These are phyloP conservation scores for Proterorhinus semilunaris DNA, from an alignment of 2,113 vertebrate genomes.

Conservation along the genomic window DNA sequence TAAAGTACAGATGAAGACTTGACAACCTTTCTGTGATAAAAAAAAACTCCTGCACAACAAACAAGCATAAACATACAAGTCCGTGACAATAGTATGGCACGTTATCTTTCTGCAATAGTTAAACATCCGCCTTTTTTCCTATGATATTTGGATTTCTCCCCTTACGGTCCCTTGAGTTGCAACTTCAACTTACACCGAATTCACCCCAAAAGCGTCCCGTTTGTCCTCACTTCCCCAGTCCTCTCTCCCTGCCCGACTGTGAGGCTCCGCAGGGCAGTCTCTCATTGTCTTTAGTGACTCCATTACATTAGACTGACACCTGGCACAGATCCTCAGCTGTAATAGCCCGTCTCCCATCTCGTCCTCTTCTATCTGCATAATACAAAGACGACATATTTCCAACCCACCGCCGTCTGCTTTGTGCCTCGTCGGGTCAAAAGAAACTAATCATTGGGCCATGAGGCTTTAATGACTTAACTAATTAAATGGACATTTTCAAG, in stretches of 20 bases:
- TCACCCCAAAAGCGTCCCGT: conserved; percentile 21
- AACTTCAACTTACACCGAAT: conserved; percentile 8
- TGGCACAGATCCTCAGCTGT: conserved; percentile 50
- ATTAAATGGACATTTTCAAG: conserved; percentile 51
- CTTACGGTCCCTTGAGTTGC: conserved; percentile 5
- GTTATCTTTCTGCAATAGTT: neutral
- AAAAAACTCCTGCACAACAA: too few relatives aligned
- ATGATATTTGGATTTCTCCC: neutral
- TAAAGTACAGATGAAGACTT: too few relatives aligned
- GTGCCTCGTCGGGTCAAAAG: conserved; percentile 15
- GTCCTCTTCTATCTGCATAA: conserved; percentile 52
- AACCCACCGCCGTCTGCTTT: conserved; percentile 24
- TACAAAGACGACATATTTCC: conserved; percentile 60
- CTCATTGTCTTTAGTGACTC: conserved; percentile 62
- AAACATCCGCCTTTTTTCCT: neutral
- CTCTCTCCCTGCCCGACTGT: conserved; percentile 38
- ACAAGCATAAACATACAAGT: too few relatives aligned
- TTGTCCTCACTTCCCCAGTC: conserved; percentile 46
- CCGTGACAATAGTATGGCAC: too few relatives aligned
- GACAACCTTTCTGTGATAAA: too few relatives aligned
- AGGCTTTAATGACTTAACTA: conserved; percentile 37
- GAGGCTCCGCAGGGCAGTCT: conserved; percentile 49
- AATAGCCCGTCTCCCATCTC: conserved; percentile 49
- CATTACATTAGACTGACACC: conserved; percentile 67
- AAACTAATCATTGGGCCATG: conserved; percentile 35